phyloP scores from a whole-genome alignment of 2,888 invertebrate species.

The Latrodectus hesperus region DNA sequence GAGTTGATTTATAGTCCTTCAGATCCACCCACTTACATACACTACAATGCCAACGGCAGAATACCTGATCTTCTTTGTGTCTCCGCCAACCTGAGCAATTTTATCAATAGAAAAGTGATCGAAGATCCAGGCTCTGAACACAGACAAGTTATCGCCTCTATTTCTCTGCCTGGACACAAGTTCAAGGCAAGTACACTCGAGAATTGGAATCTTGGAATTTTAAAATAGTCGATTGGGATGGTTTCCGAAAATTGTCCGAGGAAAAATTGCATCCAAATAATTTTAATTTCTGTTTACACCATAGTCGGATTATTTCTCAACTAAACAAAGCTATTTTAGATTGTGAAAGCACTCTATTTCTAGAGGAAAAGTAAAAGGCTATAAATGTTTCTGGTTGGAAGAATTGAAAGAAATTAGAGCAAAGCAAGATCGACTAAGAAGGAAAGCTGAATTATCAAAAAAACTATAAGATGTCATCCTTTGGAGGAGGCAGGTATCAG shows the following conservation, averaged over 20 bases:
- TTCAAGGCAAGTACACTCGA: too few species aligned
- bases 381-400: background rate
- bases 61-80: background rate
- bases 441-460: too few species aligned
- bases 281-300: background rate
- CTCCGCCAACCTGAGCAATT: background rate
- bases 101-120: background rate
- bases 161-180: background rate
- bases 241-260: background rate
- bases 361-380: background rate
- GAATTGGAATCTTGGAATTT: background rate
- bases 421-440: background rate
- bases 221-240: background rate
- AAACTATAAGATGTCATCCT: too few species aligned
- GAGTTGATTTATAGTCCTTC: background rate
- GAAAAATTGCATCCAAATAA: background rate
- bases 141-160: background rate
- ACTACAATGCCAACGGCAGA: background rate
- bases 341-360: background rate
- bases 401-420: background rate
- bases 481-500: background rate
- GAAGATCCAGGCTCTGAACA: background rate
- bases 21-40: conserved; percentile 3
- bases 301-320: background rate
- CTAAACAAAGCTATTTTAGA: background rate